Evolutionary conservation across 2,888 invertebrate genomes (phyloP).

Genomic region (Brachyopa scutellaris): DNA sequence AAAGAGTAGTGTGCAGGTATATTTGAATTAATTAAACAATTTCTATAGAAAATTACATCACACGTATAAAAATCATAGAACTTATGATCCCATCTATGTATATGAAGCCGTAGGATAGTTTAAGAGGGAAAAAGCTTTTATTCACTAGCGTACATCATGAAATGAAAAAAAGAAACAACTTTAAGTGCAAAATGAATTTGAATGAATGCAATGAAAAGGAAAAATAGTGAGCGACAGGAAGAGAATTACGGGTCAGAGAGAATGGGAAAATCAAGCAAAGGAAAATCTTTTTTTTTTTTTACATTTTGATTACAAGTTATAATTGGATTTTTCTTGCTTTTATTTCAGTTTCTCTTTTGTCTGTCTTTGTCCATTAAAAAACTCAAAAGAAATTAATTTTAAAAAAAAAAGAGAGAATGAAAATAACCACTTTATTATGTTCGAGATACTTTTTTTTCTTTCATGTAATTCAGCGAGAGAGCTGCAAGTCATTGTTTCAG

Average conservation of each 20-base stretch:
- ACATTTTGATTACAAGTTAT: constrained; percentile 45
- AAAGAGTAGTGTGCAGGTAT: too few species aligned
- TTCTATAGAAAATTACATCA: constrained; percentile 6
- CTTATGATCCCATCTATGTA: constrained; percentile 56
- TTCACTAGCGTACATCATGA: constrained; percentile 59
- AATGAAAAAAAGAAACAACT: constrained; percentile 14
- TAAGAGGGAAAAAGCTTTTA: constrained; percentile 71
- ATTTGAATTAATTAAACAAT: too few species aligned
- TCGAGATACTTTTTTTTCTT: constrained; percentile 26
- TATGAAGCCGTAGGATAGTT: constrained; percentile 53
- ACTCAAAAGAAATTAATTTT: constrained; percentile 28
- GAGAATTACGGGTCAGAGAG: neutral
- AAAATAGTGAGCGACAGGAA: neutral
- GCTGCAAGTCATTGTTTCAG: constrained; percentile 29
- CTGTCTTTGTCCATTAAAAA: constrained; percentile 3
- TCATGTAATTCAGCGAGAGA: neutral
- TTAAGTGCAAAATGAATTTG: constrained; percentile 34
- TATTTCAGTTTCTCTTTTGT: constrained; percentile 21
- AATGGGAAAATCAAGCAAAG: constrained; percentile 28
- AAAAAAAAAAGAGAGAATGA: constrained; percentile 16
- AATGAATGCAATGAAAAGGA: constrained; percentile 37
- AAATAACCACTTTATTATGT: constrained; percentile 48
- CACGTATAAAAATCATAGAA: constrained; percentile 53
- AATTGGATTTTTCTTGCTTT: constrained; percentile 45
- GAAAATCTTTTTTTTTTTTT: constrained; percentile 36